Conservation (phyloP, 2,113 vertebrate genomes). For the Pristiophorus japonicus region DNA sequence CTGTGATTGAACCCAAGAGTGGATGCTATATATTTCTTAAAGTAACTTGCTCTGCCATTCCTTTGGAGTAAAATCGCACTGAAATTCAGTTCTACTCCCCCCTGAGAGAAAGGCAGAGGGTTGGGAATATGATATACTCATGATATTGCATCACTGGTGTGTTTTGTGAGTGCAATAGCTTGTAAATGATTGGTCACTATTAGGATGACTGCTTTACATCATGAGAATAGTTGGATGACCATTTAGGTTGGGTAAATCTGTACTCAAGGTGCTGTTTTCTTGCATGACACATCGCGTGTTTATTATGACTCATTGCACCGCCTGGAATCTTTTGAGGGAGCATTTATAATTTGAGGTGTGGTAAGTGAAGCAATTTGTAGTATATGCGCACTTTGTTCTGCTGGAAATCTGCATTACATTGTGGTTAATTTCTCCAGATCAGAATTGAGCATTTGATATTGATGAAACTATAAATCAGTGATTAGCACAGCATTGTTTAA, state of each 20-base stretch:
- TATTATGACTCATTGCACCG: not conserved
- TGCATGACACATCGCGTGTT: not conserved
- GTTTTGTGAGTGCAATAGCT: not conserved
- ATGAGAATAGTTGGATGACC: not conserved
- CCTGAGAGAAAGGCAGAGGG: not conserved
- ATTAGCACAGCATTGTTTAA: not conserved
- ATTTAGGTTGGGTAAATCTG: not conserved
- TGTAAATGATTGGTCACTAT: not conserved
- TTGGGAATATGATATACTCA: not conserved
- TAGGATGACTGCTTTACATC: not conserved
- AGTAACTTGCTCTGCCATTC: not conserved
- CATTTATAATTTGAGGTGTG: not conserved
- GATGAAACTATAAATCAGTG: not conserved
- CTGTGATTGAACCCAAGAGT: not conserved
- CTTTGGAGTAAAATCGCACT: not conserved
- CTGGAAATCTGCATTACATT: not conserved
- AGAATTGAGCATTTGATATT: not conserved
- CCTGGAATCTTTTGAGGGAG: not conserved
- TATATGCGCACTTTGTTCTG: not conserved
- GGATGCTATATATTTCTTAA: not conserved
- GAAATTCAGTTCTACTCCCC: not conserved
- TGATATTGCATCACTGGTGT: not conserved
- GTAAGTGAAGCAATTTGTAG: not conserved
- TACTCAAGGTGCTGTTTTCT: not conserved
- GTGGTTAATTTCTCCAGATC: not conserved